Base-by-base conservation (phyloP, 2,888 invertebrate genomes). In the Torymus aiolomorphi region DNA sequence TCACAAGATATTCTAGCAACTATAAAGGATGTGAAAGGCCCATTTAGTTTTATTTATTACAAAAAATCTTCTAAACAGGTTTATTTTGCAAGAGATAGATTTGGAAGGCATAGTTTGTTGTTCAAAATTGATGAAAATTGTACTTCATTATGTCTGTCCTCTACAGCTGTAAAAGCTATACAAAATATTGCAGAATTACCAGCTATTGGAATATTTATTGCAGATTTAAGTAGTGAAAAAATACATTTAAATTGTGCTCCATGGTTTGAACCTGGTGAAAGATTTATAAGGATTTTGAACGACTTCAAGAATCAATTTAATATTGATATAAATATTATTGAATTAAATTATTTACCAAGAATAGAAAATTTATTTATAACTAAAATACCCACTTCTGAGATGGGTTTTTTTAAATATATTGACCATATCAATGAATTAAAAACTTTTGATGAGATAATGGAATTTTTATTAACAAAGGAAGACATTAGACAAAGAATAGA, bases 101-200 rank as follows among this genome's bases (percentile, higher is more conserved):
- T 96, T 88, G 98, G 98, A 56, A 92, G 98, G 84, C 95, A 96
- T 86, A 97, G 97, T 89, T 91, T 98, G 66, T 90, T 98, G 59
- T 90, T 95, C 66, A 92, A 94, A 84, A 90, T 91, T 84, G 88
- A 89, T 81, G 84, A 91, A 13, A 85, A 83, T n/a, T 74, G 75
- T 57, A 83, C 84, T 18, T 74, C 83, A 54, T 51, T 87, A 67
- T 84, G 85, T 51, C 62, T 89, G 62, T 84, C 86, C 67, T 88
- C 88, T 31, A 84, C 91, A 84, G 86, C 87, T 88, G 91, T 89
- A 69, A 92, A 91, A 88, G 86, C 89, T 73, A 91, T 91, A 83
- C 86, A 91, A 80, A 89, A 83, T 18, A 84, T 92, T 84, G 88
- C 93, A 57, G 95, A 95, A 91, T 85, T 95, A 82, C 94, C 95